These are phyloP conservation scores for Nomada fabriciana DNA, from an alignment of 2,888 invertebrate genomes.

Conservation along the genomic window DNA sequence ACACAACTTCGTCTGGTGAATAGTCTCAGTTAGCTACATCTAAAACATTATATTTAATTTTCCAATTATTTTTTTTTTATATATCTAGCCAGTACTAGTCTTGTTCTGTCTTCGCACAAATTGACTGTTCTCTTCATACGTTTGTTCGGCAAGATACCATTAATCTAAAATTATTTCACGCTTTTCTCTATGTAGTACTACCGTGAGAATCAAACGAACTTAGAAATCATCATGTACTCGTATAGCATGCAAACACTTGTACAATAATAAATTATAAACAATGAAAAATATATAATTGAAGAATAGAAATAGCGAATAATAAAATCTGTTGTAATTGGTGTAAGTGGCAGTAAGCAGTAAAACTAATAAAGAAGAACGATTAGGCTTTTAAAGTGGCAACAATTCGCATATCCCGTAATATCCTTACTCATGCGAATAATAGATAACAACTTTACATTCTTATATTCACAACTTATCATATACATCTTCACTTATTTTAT, in stretches of 20 bases:
- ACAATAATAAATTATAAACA: not conserved
- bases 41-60: slow-evolving; percentile 64
- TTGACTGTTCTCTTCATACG: slow-evolving; percentile 15
- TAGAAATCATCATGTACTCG: not conserved
- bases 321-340: not conserved
- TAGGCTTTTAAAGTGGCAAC: slow-evolving; percentile 2
- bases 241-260: slow-evolving; percentile 14
- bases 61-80: slow-evolving; percentile 9
- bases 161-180: slow-evolving; percentile 29
- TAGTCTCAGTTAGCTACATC: slow-evolving; percentile 79
- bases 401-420: not conserved
- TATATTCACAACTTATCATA: slow-evolving; percentile 18
- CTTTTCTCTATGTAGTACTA: not conserved
- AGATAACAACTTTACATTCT: slow-evolving; percentile 26
- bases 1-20: slow-evolving; percentile 82
- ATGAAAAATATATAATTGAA: not conserved
- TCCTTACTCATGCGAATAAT: not conserved
- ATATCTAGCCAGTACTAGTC: slow-evolving; percentile 15
- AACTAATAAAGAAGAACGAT: slow-evolving; percentile 1
- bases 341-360: not conserved
- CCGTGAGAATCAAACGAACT: not conserved
- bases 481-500: slow-evolving; percentile 17
- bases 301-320: not conserved
- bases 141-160: slow-evolving; percentile 10
- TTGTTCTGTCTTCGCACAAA: slow-evolving; percentile 25